These are phyloP conservation scores for Lithobates sylvaticus DNA, from an alignment of 2,797 vertebrate genomes.

Conservation along the genomic window DNA sequence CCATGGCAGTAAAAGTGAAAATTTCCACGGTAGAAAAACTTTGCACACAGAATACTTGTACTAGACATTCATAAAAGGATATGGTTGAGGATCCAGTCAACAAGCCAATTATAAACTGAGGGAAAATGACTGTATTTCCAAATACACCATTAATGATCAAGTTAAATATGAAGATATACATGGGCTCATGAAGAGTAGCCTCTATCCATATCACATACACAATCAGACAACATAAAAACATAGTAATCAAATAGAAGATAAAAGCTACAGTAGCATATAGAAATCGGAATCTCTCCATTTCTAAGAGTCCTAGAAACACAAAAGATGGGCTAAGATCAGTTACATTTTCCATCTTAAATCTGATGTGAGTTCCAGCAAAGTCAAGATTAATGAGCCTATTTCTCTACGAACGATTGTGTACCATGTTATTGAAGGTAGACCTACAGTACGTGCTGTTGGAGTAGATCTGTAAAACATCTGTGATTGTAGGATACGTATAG, in stretches of 20 bases:
- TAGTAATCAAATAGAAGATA: neutral
- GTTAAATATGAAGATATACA: constrained; percentile 46
- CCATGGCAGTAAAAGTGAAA: constrained; percentile 31
- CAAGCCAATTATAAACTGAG: constrained; percentile 1
- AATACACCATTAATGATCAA: constrained; percentile 32
- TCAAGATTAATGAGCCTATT: neutral
- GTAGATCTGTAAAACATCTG: no score
- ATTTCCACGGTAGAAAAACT: constrained; percentile 11
- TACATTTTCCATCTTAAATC: neutral
- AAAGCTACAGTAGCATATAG: neutral
- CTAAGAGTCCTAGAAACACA: constrained; percentile 25
- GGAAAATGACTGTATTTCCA: constrained; percentile 7
- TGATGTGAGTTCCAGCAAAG: neutral
- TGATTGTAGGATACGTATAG: no score
- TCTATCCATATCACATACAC: constrained; percentile 4
- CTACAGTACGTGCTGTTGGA: no score
- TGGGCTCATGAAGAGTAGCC: constrained; percentile 23
- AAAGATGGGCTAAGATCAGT: neutral
- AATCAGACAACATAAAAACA: constrained; percentile 5
- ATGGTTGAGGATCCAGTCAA: neutral
- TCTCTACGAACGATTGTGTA: neutral
- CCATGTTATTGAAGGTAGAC: neutral
- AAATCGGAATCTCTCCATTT: constrained; percentile 1
- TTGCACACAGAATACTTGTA: constrained; percentile 16
- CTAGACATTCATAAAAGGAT: neutral